Base-by-base conservation (phyloP, 2,113 vertebrate genomes). In the Lutjanus erythropterus region DNA sequence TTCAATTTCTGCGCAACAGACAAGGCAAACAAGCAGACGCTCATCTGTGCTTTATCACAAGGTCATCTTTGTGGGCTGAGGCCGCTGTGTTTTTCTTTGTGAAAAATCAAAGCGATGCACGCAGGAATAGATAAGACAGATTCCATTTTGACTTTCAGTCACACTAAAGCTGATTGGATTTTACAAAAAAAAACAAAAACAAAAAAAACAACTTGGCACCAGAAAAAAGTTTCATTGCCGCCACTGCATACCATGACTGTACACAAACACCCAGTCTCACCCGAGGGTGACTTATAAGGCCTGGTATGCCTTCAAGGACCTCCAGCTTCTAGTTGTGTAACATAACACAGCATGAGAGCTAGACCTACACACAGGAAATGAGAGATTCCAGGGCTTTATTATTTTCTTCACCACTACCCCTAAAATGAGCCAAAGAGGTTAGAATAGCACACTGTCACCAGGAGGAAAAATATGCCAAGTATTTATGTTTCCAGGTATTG, bases 361-460 rank as follows among this genome's bases (percentile, higher is more conserved):
- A n/a, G 72, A 78, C 75, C 31, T 71, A 58, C 74, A 74, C 78
- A 68, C 91, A 90, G 91, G 86, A 93, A 92, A 89, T 90, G 75
- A 90, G 70, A 87, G 80, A 88, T 84, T 88, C 73, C 78, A 78
- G 44, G 55, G 35, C 50, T 81, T 84, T 86, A 79, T 90, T 86
- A 68, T 66, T 65, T 77, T 62, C 56, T 59, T 78, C 80, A 73
- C 68, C 62, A 29, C 72, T 55, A 49, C 50, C 71, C 72, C 66
- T 19, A 35, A 75, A 85, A 61, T 27, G 31, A 85, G 55, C 68
- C 55, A 31, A 39, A 65, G 62, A 76, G 71, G 70, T 90, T 79
- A 85, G 60, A 71, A 75, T 84, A 90, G 79, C 78, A 78, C 35
- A 49, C 14, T 0, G 19, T 67, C 19, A 59, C 50, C 35, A 50